Evolutionary conservation across 2,888 invertebrate genomes (phyloP).

Genomic region (Hypercompe scribonia): DNA sequence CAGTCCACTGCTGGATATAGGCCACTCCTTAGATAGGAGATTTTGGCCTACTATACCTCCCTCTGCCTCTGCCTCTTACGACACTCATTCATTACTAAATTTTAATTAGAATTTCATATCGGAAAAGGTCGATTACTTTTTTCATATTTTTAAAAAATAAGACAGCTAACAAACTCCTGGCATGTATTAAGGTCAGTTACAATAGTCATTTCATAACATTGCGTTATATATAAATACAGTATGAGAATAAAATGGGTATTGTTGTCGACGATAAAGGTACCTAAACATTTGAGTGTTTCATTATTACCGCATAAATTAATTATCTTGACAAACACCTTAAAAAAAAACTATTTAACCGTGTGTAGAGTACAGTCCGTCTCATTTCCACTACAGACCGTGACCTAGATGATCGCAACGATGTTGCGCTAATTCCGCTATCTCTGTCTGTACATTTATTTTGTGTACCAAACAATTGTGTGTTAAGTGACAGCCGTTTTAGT

Average conservation of each 20-base stretch:
- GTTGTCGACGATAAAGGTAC: neutral
- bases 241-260: neutral
- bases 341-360: constrained; percentile 43
- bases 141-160: neutral
- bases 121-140: neutral
- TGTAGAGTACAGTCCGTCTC: constrained; percentile 45
- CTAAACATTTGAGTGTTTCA: neutral
- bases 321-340: constrained; percentile 14
- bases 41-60: no score
- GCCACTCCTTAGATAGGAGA: no score
- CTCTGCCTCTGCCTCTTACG: no score
- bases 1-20: no score
- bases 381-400: constrained; percentile 67
- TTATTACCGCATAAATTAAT: constrained; percentile 11
- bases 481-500: constrained; percentile 12
- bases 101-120: no score
- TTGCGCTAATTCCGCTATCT: constrained; percentile 75
- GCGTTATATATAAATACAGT: neutral
- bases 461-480: constrained; percentile 14
- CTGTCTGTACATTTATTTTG: constrained; percentile 24
- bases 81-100: no score
- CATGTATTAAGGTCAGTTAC: neutral
- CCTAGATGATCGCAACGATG: constrained; percentile 69
- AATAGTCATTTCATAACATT: neutral
- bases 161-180: neutral